A percentile compares a stretch with the other conserved stretches of the same genome.
Conservation (phyloP, 2,797 vertebrate species). For the Tragopan temminckii region DNA sequence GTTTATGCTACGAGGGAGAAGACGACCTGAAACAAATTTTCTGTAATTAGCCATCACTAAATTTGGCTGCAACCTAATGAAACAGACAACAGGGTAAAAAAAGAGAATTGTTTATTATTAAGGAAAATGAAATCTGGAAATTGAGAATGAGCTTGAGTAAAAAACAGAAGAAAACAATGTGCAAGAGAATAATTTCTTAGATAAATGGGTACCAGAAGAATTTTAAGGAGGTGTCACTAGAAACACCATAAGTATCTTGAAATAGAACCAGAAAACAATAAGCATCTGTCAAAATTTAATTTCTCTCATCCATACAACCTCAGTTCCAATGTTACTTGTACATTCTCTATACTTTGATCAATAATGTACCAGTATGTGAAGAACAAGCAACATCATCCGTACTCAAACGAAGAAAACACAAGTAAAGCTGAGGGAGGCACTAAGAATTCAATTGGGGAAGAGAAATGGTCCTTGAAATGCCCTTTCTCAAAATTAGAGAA, state of each 20-base stretch:
- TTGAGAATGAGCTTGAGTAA: background rate
- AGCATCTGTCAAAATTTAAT: conserved; percentile 28
- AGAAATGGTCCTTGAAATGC: background rate
- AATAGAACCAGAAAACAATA: conserved; percentile 37
- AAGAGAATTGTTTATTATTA: conserved; percentile 9
- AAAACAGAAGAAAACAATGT: background rate
- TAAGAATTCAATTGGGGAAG: background rate
- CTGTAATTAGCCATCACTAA: conserved; percentile 57
- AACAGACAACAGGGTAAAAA: conserved; percentile 35
- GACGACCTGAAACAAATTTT: conserved; percentile 23
- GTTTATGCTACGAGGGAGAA: background rate
- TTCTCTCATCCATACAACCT: background rate
- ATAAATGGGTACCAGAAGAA: conserved; percentile 1
- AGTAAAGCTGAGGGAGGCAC: background rate
- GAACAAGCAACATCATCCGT: conserved; percentile 38
- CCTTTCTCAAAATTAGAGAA: background rate
- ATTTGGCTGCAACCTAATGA: conserved; percentile 31
- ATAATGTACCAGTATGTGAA: conserved; percentile 39
- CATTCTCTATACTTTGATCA: conserved; percentile 63
- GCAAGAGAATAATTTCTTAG: background rate
- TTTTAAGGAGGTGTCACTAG: background rate
- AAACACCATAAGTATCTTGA: conserved; percentile 3
- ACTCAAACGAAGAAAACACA: background rate
- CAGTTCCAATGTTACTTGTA: conserved; percentile 30
- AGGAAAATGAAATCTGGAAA: conserved; percentile 35